Evolutionary conservation across 2,888 invertebrate genomes (phyloP), one percentile per base, ranked within the genome.

Genomic region (Orchesella flavescens): DNA sequence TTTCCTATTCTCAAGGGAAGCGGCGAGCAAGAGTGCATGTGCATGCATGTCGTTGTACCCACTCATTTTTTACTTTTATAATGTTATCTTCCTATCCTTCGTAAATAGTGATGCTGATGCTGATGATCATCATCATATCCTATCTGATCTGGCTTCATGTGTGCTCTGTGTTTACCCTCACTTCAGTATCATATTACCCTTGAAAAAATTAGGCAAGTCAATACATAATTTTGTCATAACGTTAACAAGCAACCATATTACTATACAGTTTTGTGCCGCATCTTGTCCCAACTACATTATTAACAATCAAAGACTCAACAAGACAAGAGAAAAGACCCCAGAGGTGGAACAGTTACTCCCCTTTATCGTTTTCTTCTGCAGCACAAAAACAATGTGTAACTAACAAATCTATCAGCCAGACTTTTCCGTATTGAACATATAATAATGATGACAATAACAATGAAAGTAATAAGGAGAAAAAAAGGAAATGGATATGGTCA

Each of bases 121-220:
- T 7, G 7, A 34, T 34, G 34, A 2, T 34, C 3, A 34, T 34
- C 3, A 34, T 34, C 34, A 34, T 34, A 7, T 34, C 34, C 34
- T 34, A 34, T 34, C 34, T 34, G 34, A 34, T 34, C 34, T 34
- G 2, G 34, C 34, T 34, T 34, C n/a, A n/a, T n/a, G n/a, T n/a
- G n/a, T n/a, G n/a, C n/a, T n/a, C 7, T 34, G 34, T 34, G 34
- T 61, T 5, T 53, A 46, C 71, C 78, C 78, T 44, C 34, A 53
- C 71, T 21, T 34, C 59, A 43, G 71, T 78, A 78, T 78, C 78
- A 78, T 71, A 63, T 78, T 78, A 78, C 78, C 71, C 78, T 78
- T 4, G 49, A 21, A 78, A 71, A 61, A 72, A 63, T 34, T 65
- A 12, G 46, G 43, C 61, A 78, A 71, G 71, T 59, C 78, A 78